Percentiles rank a stretch among this genome's conserved stretches.
Conservation (phyloP, 2,888 invertebrate species). For the Tethea ocularis region DNA sequence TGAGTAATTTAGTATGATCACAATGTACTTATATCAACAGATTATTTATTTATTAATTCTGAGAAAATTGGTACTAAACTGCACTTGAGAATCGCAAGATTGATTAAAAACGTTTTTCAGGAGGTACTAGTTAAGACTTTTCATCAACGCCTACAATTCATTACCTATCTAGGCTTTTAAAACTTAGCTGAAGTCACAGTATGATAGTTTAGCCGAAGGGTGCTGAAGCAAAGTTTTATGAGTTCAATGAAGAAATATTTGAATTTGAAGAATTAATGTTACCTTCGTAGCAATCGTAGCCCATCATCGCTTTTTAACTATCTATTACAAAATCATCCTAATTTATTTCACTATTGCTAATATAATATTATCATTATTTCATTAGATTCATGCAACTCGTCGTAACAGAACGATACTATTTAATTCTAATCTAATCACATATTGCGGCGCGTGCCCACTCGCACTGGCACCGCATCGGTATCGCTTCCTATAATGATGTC, state of each 20-base stretch:
- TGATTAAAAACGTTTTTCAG: too few species aligned
- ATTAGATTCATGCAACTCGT: constrained; percentile 48
- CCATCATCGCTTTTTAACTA: constrained; percentile 39
- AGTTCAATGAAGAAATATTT: constrained; percentile 62
- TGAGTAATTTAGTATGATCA: constrained; percentile 40
- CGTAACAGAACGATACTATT: constrained; percentile 44
- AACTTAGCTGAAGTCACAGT: constrained; percentile 57
- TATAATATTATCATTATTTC: constrained; percentile 36
- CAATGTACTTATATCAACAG: constrained; percentile 21
- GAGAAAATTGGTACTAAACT: constrained; percentile 12
- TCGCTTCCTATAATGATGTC: constrained; percentile 17
- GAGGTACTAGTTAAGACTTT: constrained; percentile 15
- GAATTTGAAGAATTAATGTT: constrained; percentile 48
- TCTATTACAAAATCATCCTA: constrained; percentile 53
- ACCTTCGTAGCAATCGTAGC: constrained; percentile 43
- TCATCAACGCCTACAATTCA: constrained; percentile 48
- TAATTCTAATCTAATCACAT: constrained; percentile 53
- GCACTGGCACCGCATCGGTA: constrained; percentile 32
- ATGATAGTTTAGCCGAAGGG: constrained; percentile 62
- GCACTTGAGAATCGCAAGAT: constrained; percentile 8
- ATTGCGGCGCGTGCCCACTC: constrained; percentile 41
- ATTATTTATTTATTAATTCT: constrained; percentile 22
- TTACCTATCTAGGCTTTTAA: constrained; percentile 63
- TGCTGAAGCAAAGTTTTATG: constrained; percentile 72
- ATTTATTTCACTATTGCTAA: constrained; percentile 41